Evolutionary conservation across 2,113 vertebrate species (phyloP), one percentile per base, ranked within the genome.

Genomic region (Gopherus flavomarginatus): DNA sequence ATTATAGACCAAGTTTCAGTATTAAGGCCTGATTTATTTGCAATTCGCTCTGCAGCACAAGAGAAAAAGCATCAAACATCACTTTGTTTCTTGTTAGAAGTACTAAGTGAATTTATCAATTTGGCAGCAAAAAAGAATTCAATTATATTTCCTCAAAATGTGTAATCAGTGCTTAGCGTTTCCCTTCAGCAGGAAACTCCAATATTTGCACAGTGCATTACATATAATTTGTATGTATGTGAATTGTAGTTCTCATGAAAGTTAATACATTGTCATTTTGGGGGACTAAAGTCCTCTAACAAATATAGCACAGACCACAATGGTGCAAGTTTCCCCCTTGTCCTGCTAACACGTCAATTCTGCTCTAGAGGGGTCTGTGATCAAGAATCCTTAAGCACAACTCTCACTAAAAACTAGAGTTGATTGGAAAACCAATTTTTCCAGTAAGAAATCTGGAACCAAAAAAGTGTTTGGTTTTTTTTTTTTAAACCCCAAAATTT

Each of bases 21-120:
- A 42, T 83, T 56, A 38, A 81, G 47, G 26, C 81, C 79, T 22
- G 5, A 82, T 83, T 93, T 94, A 81, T 54, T 92, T 2, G 6
- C 3, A 91, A 0, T 79, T 92, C 91, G 52, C 38, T 83, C 42
- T 27, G 56, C 22, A 83, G 82, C 0, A 0, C 44, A 81, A 75
- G 27, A 29, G 29, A 92, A 92, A 69, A 90, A 0, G 4, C 16
- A 10, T 54, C 24, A 6, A 29, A 59, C 12, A 8, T 50, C 88
- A 49, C 54, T 65, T 4, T 57, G 42, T 88, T 90, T 93, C 12
- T 38, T 44, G 8, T 77, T 7, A 49, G 44, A 75, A 21, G 52
- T 80, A 11, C 38, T 56, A 47, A 85, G 84, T 54, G 78, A 24
- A 2, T 78, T 92, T 79, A 72, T 72, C 11, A 49, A 9, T 87